Evolutionary conservation across 2,113 vertebrate genomes (phyloP), one percentile per base, ranked within the genome.

Genomic region (Numenius arquata): DNA sequence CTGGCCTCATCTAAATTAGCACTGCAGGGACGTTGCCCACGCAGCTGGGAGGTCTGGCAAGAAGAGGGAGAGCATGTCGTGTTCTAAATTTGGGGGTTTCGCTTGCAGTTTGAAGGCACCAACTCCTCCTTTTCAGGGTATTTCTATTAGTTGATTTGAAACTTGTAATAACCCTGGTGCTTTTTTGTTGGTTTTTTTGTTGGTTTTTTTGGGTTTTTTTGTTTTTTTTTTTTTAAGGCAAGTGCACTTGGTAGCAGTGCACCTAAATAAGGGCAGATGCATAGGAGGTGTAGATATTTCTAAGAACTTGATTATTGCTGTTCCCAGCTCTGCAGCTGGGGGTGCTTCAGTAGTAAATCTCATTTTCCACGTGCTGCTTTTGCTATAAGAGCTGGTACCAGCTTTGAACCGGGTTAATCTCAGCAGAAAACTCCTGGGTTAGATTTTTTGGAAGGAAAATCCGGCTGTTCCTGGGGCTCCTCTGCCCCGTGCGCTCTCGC

Each of bases 61-160:
- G 29, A 40, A 2, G 1, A 1, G 3, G 25, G 63, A 23, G 45
- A 43, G 18, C 0, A 0, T 8, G 7, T 16, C 62, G 18, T 27
- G 2, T 10, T 50, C 63, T 48, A 2, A 61, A 19, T 27, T 14
- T 22, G 32, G 12, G 89, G 14, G 5, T 56, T 93, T 77, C 9
- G 0, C 50, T 67, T 68, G 72, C 73, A 36, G 18, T 27, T 62
- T 2, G 16, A 23, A 66, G 30, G 81, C 89, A 5, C 63, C 68
- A 43, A 3, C 77, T 71, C 45, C 29, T 90, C 29, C 29, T 66
- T 43, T 36, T 20, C 76, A 32, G 55, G 55, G 30, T 50, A n/a
- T 76, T 89, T 84, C 55, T 36, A 0, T 61, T 26, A 52, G 22
- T 6, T 36, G 8, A 11, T 65, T 53, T 40, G 72, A 86, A 94